These are phyloP conservation scores for Psilopsiagon aymara DNA, from an alignment of 2,113 vertebrate genomes.

Conservation along the genomic window DNA sequence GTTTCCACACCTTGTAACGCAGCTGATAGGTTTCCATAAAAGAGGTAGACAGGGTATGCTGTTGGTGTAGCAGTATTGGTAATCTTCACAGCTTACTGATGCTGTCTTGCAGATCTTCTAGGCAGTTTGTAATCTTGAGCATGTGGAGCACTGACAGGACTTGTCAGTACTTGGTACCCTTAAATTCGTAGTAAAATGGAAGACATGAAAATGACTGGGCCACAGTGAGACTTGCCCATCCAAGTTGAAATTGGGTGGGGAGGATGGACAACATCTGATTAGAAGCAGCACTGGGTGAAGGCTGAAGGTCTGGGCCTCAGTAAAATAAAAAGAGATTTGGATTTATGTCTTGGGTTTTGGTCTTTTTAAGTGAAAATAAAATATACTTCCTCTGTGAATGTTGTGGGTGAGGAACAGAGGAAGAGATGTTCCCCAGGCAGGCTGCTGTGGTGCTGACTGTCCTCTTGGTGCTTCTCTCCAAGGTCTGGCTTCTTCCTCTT, in stretches of 20 bases:
- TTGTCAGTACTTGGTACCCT: background rate
- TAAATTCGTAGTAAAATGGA: fast-evolving
- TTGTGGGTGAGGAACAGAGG: background rate
- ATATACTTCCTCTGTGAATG: background rate
- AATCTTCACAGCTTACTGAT: background rate
- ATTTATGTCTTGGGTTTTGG: background rate
- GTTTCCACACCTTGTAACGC: fast-evolving
- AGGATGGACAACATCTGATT: background rate
- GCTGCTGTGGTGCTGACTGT: background rate
- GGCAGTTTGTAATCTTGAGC: background rate
- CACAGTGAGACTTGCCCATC: background rate
- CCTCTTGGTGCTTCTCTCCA: background rate
- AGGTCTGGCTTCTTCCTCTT: conserved; percentile 91
- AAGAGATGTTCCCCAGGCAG: fast-evolving
- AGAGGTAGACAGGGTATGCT: background rate
- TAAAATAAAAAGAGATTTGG: background rate
- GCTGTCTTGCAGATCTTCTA: background rate
- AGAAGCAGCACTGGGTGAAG: background rate
- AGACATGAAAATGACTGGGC: fast-evolving
- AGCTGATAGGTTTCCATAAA: background rate
- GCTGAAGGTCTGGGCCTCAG: background rate
- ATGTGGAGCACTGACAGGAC: background rate
- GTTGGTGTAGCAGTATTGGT: background rate
- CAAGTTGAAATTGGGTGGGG: background rate
- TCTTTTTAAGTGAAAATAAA: background rate